Base-by-base conservation (phyloP, 1,140 invertebrate genomes). In the Centruroides sculpturatus region DNA sequence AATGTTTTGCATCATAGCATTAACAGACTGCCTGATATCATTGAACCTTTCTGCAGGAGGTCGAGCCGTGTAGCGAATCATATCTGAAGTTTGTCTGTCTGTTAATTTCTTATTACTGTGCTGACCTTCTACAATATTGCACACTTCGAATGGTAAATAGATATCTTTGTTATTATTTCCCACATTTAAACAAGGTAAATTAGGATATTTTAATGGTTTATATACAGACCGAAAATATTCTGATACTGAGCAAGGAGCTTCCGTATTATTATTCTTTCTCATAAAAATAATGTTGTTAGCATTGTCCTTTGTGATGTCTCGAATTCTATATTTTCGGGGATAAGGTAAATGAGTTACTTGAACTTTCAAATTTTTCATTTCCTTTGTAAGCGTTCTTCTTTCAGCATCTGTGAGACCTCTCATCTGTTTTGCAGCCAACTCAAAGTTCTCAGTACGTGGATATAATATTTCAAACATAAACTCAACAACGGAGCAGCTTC, bases 131-230 rank as follows among this genome's bases (percentile, higher is more conserved):
- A 68, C 59, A 9, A 75, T 53, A 6, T 61, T 41, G 52, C 73
- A 75, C 8, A 73, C 63, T 61, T 74, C 72, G 9, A 73, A 55
- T 8, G 73, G 72, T 7, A 74, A 62, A 56, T 68, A 71, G 9
- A 66, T 69, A 13, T 57, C 35, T 47, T 62, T 63, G 3, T 55
- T 61, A 10, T 36, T 34, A 36, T 50, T 62, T 47, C 71, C 69
- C 36, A 73, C 70, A 51, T 66, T 60, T 4, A 73, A 55, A 58
- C 73, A 75, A 8, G 72, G 72, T 12, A 74, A 60, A 55, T 64
- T 58, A 6, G 71, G 69, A 51, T 64, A 71, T 47, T 59, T 66
- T 13, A 55, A 51, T 3, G 3, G 11, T 0, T 47, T 49, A 13
- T 61, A 56, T 13, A 51, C 11, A 1, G 9, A 12, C 1, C 34